These are phyloP conservation scores for Meloidogyne floridensis DNA, from an alignment of 1,140 invertebrate genomes.

Conservation along the genomic window DNA sequence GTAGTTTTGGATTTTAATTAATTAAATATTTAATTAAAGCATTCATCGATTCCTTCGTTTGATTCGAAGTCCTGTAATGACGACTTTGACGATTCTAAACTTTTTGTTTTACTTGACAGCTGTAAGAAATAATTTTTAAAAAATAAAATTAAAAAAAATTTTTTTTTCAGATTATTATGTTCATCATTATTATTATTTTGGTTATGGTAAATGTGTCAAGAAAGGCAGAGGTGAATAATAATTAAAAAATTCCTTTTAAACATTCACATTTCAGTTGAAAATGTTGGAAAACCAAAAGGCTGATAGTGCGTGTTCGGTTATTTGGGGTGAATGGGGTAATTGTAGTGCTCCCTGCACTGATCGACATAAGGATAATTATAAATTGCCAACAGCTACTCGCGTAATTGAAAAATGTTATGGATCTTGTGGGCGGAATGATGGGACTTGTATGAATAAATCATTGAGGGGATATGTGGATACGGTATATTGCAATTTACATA, in stretches of 20 bases:
- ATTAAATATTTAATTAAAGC: background rate
- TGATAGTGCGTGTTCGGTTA: background rate
- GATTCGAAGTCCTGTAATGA: background rate
- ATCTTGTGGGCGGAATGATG: background rate
- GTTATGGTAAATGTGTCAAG: background rate
- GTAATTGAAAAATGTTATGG: background rate
- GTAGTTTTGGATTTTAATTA: no score
- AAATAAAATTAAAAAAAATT: background rate
- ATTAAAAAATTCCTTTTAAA: background rate
- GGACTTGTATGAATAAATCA: background rate
- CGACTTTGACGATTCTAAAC: background rate
- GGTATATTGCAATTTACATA: background rate
- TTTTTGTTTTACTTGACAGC: background rate
- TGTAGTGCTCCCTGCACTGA: background rate
- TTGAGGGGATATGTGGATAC: background rate
- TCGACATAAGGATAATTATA: slow-evolving; percentile 2
- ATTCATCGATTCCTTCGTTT: background rate
- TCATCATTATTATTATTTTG: background rate
- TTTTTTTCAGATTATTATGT: background rate
- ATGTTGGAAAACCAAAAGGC: background rate
- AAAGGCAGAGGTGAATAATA: background rate
- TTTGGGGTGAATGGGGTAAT: background rate
- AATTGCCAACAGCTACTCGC: background rate
- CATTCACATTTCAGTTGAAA: background rate
- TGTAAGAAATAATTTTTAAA: background rate